Evolutionary conservation across 2,888 invertebrate species (phyloP).

Genomic region (Pristionchus arcanus): DNA sequence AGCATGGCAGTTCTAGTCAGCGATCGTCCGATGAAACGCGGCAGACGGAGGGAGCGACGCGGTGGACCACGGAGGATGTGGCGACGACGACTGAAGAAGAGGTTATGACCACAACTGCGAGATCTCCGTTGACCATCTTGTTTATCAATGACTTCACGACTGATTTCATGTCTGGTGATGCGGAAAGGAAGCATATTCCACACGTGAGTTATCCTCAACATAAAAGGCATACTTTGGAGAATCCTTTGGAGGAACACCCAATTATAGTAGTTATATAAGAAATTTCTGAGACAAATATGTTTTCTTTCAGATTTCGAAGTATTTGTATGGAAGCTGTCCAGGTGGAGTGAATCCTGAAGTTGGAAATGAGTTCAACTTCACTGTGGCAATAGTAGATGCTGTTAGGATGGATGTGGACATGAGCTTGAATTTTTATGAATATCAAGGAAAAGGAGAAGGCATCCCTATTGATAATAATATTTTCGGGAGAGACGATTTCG

Average conservation of each 20-base stretch:
- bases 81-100: not conserved
- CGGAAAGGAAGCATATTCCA: not conserved
- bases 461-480: not conserved
- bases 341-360: not conserved
- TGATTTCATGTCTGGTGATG: too few species aligned
- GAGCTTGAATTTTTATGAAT: not conserved
- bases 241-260: too few species aligned
- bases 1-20: not conserved
- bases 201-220: too few species aligned
- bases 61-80: not conserved
- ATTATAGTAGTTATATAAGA: too few species aligned
- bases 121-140: not conserved
- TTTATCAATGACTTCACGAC: conserved; percentile 6
- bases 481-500: not conserved
- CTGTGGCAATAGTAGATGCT: not conserved
- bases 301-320: not conserved
- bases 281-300: too few species aligned
- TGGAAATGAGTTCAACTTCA: conserved; percentile 14
- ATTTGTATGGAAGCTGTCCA: not conserved
- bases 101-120: too few species aligned
- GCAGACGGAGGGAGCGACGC: not conserved
- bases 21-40: not conserved
- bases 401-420: not conserved
- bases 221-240: too few species aligned
- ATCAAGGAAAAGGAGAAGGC: not conserved